phyloP scores from a whole-genome alignment of 2,113 vertebrate genomes.

The Cisticola juncidis region DNA sequence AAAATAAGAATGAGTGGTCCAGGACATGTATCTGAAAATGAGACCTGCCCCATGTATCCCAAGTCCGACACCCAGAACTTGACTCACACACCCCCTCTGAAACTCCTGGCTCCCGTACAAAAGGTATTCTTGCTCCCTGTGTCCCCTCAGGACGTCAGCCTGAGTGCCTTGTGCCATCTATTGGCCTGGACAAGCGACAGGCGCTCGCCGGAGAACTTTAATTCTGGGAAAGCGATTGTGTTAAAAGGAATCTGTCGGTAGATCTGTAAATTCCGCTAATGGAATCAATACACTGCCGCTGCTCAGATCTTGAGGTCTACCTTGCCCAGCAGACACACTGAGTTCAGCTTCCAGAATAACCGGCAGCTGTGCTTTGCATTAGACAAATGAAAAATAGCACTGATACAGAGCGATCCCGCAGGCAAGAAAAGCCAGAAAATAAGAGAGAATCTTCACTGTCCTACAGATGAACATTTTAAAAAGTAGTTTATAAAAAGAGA shows the following conservation, averaged over 20 bases:
- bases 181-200: conserved; percentile 12
- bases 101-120: neutral
- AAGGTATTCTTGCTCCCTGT: neutral
- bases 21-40: neutral
- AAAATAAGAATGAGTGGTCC: neutral
- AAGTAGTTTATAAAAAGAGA: neutral
- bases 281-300: conserved; percentile 3
- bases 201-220: neutral
- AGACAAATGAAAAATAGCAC: neutral
- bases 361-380: neutral
- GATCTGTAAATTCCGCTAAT: conserved; percentile 45
- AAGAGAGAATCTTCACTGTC: neutral
- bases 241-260: conserved; percentile 2
- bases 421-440: neutral
- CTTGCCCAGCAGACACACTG: neutral
- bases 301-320: neutral
- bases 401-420: neutral
- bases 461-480: neutral
- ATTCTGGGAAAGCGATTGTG: conserved; percentile 22
- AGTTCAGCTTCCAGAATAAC: neutral
- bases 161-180: conserved; percentile 57
- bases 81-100: neutral
- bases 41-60: neutral
- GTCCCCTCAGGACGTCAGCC: neutral
- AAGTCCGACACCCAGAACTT: neutral